Evolutionary conservation across 2,113 vertebrate genomes (phyloP).

Genomic region (Rhineura floridana): DNA sequence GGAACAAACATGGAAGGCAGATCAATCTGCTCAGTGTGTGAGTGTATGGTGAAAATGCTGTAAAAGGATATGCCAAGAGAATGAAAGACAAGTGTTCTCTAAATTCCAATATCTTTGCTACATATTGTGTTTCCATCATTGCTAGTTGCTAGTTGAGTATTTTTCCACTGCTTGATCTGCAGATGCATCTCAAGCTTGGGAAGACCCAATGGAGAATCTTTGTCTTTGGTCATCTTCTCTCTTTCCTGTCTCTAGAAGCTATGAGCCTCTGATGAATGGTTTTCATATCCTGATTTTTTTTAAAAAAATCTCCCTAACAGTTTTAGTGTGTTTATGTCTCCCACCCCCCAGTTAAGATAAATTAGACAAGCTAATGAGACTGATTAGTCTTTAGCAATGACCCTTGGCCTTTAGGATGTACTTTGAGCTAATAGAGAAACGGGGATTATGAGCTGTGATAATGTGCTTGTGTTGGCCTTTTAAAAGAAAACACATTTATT

Average conservation of each 20-base stretch:
- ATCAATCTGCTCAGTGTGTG: neutral
- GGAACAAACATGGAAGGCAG: conserved; percentile 14
- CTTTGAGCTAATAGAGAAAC: conserved; percentile 83
- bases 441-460: conserved; percentile 81
- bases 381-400: conserved; percentile 83
- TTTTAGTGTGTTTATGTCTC: conserved; percentile 81
- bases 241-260: conserved; percentile 80
- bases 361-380: conserved; percentile 89
- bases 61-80: neutral
- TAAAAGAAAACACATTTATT: conserved; percentile 99
- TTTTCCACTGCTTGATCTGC: fast-evolving
- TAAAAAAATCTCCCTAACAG: conserved; percentile 71
- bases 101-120: neutral
- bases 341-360: conserved; percentile 82
- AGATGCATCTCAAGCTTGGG: conserved; percentile 31
- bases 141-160: neutral
- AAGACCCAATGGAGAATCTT: conserved; percentile 57
- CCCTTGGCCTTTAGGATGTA: conserved; percentile 80
- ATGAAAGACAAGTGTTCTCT: conserved; percentile 32
- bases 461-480: conserved; percentile 88
- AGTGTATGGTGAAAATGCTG: conserved; percentile 14
- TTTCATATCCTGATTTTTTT: conserved; percentile 72
- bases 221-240: conserved; percentile 67
- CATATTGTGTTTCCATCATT: neutral
- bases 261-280: conserved; percentile 86